Percentiles rank a stretch among this genome's conserved stretches.
phyloP scores from a whole-genome alignment of 2,888 invertebrate genomes.

The Sminthurides aquaticus region DNA sequence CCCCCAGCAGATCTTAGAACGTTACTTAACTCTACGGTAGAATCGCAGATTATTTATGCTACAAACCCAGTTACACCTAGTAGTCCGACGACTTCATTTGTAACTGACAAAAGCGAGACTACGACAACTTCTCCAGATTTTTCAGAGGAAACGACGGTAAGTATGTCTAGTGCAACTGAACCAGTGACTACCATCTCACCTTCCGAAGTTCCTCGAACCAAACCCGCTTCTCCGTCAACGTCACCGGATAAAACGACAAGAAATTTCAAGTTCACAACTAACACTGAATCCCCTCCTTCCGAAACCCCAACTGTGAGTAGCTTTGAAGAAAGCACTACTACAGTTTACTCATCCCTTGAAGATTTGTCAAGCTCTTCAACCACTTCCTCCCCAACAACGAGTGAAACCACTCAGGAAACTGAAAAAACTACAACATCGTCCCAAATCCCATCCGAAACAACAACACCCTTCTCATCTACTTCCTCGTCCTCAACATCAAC shows the following conservation, averaged over 20 bases:
- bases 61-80: not conserved
- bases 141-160: slow-evolving; percentile 13
- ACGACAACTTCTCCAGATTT: not conserved
- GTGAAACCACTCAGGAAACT: not conserved
- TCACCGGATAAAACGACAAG: not conserved
- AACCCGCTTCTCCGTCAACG: not conserved
- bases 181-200: slow-evolving; percentile 27
- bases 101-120: not conserved
- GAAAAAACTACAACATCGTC: too few species aligned
- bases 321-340: not conserved
- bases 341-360: not conserved
- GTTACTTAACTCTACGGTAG: not conserved
- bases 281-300: not conserved
- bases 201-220: slow-evolving; percentile 16
- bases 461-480: too few species aligned
- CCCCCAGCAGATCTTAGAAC: not conserved
- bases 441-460: too few species aligned
- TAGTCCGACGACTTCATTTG: slow-evolving; percentile 1
- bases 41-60: not conserved
- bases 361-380: not conserved
- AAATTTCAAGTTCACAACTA: not conserved
- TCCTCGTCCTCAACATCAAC: too few species aligned
- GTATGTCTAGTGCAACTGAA: slow-evolving; percentile 22
- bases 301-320: not conserved
- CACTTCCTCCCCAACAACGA: not conserved